A percentile compares a stretch with the other conserved stretches of the same genome.
Conservation (phyloP, 2,888 invertebrate species). For the Orthonevra nobilis region DNA sequence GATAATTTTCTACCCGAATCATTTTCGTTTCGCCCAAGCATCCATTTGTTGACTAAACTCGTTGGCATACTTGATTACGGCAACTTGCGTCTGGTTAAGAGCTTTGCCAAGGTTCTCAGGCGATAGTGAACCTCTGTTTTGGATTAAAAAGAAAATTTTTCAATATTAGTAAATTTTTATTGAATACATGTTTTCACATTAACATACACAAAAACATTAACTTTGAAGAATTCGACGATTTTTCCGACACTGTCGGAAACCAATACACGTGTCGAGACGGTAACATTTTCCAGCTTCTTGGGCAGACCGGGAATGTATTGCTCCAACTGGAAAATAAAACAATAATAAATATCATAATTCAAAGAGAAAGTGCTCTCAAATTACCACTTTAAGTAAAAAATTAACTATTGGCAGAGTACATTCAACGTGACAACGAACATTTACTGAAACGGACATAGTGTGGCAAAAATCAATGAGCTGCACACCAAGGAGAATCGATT, state of each 20-base stretch:
- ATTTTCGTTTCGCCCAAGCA: constrained; percentile 86
- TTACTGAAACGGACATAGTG: constrained; percentile 52
- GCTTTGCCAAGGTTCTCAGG: constrained; percentile 88
- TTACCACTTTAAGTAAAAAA: constrained; percentile 62
- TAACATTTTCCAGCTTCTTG: constrained; percentile 82
- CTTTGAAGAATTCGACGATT: constrained; percentile 84
- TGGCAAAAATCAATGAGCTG: too few species aligned
- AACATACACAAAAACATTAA: constrained; percentile 90
- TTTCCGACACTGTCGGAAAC: constrained; percentile 81
- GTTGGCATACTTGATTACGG: constrained; percentile 86
- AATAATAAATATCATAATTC: constrained; percentile 25
- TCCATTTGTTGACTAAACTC: constrained; percentile 91
- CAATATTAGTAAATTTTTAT: neutral
- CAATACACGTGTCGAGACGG: constrained; percentile 80
- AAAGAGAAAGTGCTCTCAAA: too few species aligned
- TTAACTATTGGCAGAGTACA: constrained; percentile 43
- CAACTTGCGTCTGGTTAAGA: constrained; percentile 85
- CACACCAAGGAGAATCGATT: neutral
- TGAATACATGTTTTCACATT: neutral
- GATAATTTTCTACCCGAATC: constrained; percentile 77
- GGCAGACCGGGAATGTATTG: constrained; percentile 87
- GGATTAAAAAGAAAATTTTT: constrained; percentile 15
- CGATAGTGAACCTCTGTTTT: constrained; percentile 87
- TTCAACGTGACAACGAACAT: constrained; percentile 48
- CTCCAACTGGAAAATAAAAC: constrained; percentile 82